A percentile compares a stretch with the other conserved stretches of the same genome.
Conservation (phyloP, 2,797 vertebrate genomes). For the Cossypha heuglini region DNA sequence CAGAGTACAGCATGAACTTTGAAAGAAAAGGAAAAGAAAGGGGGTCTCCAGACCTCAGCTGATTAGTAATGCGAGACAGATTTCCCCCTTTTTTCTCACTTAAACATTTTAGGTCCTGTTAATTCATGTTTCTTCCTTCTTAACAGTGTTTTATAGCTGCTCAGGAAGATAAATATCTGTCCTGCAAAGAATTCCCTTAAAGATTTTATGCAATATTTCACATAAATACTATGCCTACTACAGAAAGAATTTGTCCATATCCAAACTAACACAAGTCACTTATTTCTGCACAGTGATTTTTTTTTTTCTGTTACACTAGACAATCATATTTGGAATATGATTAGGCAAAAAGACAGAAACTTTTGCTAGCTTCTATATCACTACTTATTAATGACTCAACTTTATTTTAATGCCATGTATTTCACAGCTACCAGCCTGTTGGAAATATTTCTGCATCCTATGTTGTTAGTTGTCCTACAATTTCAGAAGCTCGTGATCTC, state of each 20-base stretch:
- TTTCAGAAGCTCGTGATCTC: slow-evolving; percentile 4
- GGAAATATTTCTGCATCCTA: slow-evolving; percentile 11
- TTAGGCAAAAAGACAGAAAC: neutral
- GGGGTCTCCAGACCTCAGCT: neutral
- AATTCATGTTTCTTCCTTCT: slow-evolving; percentile 36
- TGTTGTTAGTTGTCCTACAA: neutral
- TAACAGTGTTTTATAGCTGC: slow-evolving; percentile 5
- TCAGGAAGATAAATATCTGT: neutral
- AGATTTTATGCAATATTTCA: neutral
- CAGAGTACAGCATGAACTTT: neutral
- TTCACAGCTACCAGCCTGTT: slow-evolving; percentile 13
- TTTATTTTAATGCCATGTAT: slow-evolving; percentile 29
- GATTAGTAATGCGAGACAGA: neutral
- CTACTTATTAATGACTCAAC: slow-evolving; percentile 1
- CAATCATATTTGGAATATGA: neutral
- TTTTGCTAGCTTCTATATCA: slow-evolving; percentile 19
- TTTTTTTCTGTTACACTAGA: neutral
- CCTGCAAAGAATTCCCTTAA: neutral
- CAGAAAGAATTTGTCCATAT: neutral
- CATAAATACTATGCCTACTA: neutral
- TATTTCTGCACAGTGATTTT: neutral
- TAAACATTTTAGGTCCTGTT: neutral
- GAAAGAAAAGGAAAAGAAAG: neutral
- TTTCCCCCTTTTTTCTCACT: neutral
- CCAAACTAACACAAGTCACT: neutral